Evolutionary conservation across 2,113 vertebrate genomes (phyloP).

Genomic region (Rhineura floridana): DNA sequence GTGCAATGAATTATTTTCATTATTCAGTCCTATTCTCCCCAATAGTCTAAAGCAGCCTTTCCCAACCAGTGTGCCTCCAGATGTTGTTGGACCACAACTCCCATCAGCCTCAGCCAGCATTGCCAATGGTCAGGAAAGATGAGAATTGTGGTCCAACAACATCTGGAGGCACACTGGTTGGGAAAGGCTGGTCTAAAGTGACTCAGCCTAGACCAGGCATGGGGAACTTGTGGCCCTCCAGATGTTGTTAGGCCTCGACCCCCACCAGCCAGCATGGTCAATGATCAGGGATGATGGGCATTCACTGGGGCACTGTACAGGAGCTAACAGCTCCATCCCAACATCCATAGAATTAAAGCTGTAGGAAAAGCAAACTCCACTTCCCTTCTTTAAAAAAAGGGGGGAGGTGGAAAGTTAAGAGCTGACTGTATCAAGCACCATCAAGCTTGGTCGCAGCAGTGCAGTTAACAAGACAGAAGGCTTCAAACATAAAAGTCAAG

Average conservation of each 20-base stretch:
- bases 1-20: neutral
- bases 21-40: neutral
- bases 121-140: no score
- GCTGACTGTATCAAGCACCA: constrained; percentile 24
- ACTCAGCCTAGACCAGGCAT: neutral
- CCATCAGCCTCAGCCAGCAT: no score
- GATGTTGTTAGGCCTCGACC: no score
- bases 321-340: neutral
- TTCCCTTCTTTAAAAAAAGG: neutral
- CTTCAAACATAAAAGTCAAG: constrained; percentile 45
- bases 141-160: no score
- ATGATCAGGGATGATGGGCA: no score
- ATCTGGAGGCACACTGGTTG: no score
- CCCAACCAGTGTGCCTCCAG: no score
- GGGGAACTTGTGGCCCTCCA: no score
- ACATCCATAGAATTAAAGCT: neutral
- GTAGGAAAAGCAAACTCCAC: neutral
- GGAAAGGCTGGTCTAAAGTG: neutral
- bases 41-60: neutral
- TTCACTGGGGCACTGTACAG: neutral
- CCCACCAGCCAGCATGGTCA: no score
- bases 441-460: constrained; percentile 29
- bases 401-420: neutral
- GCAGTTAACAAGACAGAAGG: constrained; percentile 58
- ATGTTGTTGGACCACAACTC: no score